Conservation (phyloP, 2,113 vertebrate species). For the Cyprinus carpio region DNA sequence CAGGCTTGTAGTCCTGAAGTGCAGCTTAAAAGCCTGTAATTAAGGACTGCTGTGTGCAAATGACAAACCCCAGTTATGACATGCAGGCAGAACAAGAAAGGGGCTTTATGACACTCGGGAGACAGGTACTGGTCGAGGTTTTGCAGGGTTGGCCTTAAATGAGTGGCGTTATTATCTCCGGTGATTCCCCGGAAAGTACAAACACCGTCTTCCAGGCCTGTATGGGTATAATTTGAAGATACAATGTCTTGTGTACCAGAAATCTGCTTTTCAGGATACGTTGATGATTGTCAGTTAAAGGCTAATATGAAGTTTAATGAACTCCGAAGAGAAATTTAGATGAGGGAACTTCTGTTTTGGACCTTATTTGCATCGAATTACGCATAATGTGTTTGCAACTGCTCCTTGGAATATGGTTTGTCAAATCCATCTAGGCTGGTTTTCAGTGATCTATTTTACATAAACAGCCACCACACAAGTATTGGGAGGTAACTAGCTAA, state of each 20-base stretch:
- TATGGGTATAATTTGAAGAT: constrained; percentile 22
- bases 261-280: background rate
- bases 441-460: background rate
- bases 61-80: constrained; percentile 63
- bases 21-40: constrained; percentile 59
- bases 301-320: constrained; percentile 32
- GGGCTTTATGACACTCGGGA: constrained; percentile 47
- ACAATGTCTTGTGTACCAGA: background rate
- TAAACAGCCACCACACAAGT: background rate
- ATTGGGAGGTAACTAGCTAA: background rate
- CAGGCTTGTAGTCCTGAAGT: constrained; percentile 51
- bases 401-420: background rate
- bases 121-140: constrained; percentile 46
- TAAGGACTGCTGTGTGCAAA: constrained; percentile 63
- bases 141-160: constrained; percentile 41
- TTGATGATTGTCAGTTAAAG: constrained; percentile 34
- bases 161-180: constrained; percentile 41
- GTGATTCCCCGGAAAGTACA: constrained; percentile 36
- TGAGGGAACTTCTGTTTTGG: constrained; percentile 9
- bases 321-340: background rate
- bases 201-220: constrained; percentile 18
- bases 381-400: background rate
- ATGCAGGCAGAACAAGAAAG: constrained; percentile 54
- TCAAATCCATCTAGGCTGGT: background rate
- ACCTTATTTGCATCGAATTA: constrained; percentile 24